Percentiles rank a stretch among this genome's conserved stretches.
Conservation (phyloP, 2,888 invertebrate species). For the Pedicia rivosa region DNA sequence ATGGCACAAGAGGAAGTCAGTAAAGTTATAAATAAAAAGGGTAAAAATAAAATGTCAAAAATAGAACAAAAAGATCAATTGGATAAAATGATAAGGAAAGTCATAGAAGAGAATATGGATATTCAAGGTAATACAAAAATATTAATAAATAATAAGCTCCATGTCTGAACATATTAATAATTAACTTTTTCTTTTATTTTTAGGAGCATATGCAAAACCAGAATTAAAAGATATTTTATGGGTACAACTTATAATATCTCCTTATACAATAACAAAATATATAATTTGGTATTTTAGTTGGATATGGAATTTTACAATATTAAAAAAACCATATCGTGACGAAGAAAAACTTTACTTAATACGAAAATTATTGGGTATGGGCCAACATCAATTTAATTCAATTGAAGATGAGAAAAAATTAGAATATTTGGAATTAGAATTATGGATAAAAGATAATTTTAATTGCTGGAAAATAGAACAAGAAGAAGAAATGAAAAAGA, state of each 20-base stretch:
- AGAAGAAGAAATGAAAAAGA: slow-evolving; percentile 72
- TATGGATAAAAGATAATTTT: slow-evolving; percentile 75
- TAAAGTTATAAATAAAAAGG: slow-evolving; percentile 29
- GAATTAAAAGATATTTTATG: slow-evolving; percentile 60
- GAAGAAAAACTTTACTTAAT: slow-evolving; percentile 78
- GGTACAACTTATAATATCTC: slow-evolving; percentile 66
- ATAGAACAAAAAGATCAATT: slow-evolving; percentile 57
- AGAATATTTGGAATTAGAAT: slow-evolving; percentile 52
- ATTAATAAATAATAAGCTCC: too few relatives aligned
- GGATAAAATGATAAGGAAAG: slow-evolving; percentile 59
- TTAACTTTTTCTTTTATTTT: too few relatives aligned
- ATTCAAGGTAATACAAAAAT: too few relatives aligned
- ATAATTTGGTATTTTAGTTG: slow-evolving; percentile 61
- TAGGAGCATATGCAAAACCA: slow-evolving; percentile 82
- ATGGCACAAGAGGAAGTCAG: slow-evolving; percentile 38
- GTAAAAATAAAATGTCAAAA: slow-evolving; percentile 37
- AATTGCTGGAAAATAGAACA: slow-evolving; percentile 60
- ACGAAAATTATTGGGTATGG: slow-evolving; percentile 57
- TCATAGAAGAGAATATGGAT: slow-evolving; percentile 86
- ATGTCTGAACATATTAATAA: too few relatives aligned
- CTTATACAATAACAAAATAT: slow-evolving; percentile 55
- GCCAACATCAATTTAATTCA: slow-evolving; percentile 52
- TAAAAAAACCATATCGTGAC: slow-evolving; percentile 57
- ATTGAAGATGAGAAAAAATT: slow-evolving; percentile 58
- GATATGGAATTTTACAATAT: slow-evolving; percentile 64